phyloP scores from a whole-genome alignment of 2,113 vertebrate genomes.

The Cercocebus atys region DNA sequence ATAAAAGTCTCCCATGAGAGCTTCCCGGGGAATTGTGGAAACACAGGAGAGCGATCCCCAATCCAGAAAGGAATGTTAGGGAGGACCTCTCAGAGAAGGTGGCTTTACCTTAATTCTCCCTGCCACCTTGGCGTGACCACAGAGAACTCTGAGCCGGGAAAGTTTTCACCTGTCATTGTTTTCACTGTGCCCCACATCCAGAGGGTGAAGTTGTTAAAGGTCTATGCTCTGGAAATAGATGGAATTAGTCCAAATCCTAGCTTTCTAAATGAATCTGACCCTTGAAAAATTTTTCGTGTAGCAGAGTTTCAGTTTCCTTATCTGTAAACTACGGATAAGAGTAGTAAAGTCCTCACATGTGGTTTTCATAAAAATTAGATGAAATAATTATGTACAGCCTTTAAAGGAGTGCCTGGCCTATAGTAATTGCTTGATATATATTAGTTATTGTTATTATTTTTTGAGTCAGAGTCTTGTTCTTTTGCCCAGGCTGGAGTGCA shows the following conservation, averaged over 20 bases:
- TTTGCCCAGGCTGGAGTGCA: no score
- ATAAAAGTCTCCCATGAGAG: not conserved
- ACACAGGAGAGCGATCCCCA: not conserved
- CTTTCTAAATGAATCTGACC: not conserved
- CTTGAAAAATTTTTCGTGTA: not conserved
- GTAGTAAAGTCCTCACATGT: not conserved
- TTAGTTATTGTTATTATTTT: not conserved
- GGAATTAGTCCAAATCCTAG: not conserved
- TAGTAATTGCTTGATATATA: not conserved
- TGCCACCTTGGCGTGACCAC: not conserved
- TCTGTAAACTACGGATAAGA: not conserved
- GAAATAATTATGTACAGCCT: not conserved
- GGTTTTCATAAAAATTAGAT: not conserved
- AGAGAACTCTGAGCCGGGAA: not conserved
- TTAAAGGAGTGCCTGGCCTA: not conserved
- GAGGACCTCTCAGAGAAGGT: not conserved
- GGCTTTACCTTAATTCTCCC: not conserved
- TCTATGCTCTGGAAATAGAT: not conserved
- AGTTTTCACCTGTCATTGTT: not conserved
- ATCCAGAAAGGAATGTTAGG: not conserved
- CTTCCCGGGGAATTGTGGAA: rapidly evolving
- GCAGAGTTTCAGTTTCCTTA: not conserved
- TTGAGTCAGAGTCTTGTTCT: no score
- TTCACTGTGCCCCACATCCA: no score
- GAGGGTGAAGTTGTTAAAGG: not conserved